phyloP scores from a whole-genome alignment of 2,888 invertebrate genomes.

The Pharmacophagus antenor region DNA sequence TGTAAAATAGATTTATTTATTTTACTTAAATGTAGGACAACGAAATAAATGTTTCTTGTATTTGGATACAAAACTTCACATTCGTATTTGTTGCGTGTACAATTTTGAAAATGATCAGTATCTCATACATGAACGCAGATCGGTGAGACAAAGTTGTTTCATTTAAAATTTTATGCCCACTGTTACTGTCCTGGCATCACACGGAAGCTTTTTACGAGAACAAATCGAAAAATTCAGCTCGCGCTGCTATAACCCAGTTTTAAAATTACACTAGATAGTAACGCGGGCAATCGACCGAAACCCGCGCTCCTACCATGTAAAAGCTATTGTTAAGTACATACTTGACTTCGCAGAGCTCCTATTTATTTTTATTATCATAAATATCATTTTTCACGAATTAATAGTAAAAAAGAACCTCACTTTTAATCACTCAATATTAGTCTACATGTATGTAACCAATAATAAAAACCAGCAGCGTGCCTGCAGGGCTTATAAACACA shows the following conservation, averaged over 20 bases:
- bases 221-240: constrained; percentile 48
- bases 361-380: constrained; percentile 31
- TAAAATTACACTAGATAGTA: constrained; percentile 62
- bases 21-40: too few relatives aligned
- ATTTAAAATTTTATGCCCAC: constrained; percentile 1
- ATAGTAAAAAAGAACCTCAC: background rate
- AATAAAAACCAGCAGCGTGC: too few relatives aligned
- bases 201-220: constrained; percentile 34
- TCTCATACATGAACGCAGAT: background rate
- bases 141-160: background rate
- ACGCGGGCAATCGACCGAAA: constrained; percentile 56
- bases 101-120: background rate
- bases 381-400: background rate
- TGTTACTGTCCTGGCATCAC: constrained; percentile 5
- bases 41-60: too few relatives aligned
- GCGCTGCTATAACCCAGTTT: constrained; percentile 67
- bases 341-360: constrained; percentile 24
- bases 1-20: too few relatives aligned
- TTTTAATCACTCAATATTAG: too few relatives aligned
- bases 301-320: constrained; percentile 28
- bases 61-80: background rate
- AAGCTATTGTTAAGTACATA: constrained; percentile 16
- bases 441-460: too few relatives aligned
- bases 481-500: too few relatives aligned
- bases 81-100: background rate